phyloP scores from a whole-genome alignment of 2,113 vertebrate genomes.

The Okapia johnstoni region DNA sequence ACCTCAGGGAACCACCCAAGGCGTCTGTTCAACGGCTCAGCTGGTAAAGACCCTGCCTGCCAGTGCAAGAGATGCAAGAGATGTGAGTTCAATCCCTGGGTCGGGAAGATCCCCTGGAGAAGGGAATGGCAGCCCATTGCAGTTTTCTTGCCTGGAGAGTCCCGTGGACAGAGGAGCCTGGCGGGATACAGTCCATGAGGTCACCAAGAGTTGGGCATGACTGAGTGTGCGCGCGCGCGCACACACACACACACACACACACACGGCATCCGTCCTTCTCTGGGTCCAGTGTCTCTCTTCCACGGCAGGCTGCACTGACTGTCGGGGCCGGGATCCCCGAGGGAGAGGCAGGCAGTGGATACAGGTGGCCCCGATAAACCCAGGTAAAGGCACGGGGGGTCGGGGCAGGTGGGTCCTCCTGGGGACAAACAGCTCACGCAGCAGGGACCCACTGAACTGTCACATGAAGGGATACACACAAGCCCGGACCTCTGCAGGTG shows the following conservation, averaged over 20 bases:
- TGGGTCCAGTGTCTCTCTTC: neutral
- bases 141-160: neutral
- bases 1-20: neutral
- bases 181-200: neutral
- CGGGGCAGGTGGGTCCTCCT: neutral
- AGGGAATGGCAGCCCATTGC: neutral
- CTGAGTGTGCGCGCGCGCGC: rapidly evolving
- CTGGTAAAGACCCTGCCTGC: neutral
- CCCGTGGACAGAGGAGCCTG: neutral
- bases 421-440: neutral
- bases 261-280: neutral
- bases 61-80: neutral
- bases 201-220: neutral
- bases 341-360: neutral
- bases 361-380: neutral
- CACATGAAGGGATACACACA: rapidly evolving
- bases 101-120: rapidly evolving
- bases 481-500: rapidly evolving
- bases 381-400: neutral
- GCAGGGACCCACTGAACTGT: neutral
- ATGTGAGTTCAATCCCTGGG: neutral
- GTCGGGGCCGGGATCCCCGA: too few species aligned
- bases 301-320: neutral
- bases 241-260: neutral
- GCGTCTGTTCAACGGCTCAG: neutral